These are phyloP conservation scores for Camponotus floridanus DNA, from an alignment of 1,140 invertebrate species.

Conservation along the genomic window DNA sequence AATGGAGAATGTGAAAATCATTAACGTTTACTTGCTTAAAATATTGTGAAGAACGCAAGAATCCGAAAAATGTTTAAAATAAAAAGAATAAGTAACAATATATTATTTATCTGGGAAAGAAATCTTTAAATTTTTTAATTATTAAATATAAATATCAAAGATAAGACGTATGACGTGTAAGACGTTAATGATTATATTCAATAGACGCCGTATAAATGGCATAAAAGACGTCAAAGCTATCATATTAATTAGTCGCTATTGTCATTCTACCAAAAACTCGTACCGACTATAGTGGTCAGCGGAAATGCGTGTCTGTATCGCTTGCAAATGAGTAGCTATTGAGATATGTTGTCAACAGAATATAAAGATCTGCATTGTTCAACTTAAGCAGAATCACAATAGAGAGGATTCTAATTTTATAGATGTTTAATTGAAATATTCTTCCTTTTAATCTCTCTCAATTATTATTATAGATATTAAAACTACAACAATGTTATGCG, in stretches of 20 bases:
- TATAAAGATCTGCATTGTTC: background rate
- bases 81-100: background rate
- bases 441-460: background rate
- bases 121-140: background rate
- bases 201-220: background rate
- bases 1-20: background rate
- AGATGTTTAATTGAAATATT: background rate
- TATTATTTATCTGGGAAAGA: background rate
- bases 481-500: no score
- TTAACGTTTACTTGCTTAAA: background rate
- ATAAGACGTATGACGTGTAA: background rate
- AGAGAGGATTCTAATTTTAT: constrained; percentile 1
- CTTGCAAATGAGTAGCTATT: constrained; percentile 57
- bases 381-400: background rate
- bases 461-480: background rate
- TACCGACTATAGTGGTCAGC: constrained; percentile 38
- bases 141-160: background rate
- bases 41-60: background rate
- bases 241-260: constrained; percentile 66
- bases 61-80: background rate
- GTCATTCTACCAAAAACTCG: constrained; percentile 62
- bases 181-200: background rate
- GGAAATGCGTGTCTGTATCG: constrained; percentile 65
- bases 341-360: background rate
- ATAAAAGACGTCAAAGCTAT: background rate